phyloP scores from a whole-genome alignment of 2,888 invertebrate genomes.

The Eupithecia insigniata region DNA sequence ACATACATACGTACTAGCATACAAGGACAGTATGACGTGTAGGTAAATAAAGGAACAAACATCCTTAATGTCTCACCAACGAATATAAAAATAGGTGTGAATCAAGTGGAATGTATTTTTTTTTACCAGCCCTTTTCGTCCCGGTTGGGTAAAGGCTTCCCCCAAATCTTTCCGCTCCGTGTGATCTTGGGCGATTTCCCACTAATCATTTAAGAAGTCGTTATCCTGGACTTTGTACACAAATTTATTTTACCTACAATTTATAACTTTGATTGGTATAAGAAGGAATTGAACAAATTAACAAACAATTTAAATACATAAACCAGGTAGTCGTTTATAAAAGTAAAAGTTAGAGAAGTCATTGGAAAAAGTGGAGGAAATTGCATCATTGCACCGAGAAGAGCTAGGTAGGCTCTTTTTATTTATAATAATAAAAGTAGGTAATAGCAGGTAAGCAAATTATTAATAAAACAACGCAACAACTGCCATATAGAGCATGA shows the following conservation, averaged over 20 bases:
- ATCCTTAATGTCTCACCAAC: constrained; percentile 63
- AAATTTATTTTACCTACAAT: too few species aligned
- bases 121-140: too few species aligned
- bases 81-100: constrained; percentile 50
- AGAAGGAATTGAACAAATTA: neutral
- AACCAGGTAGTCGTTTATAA: too few species aligned
- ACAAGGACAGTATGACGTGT: constrained; percentile 75
- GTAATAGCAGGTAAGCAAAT: constrained; percentile 6
- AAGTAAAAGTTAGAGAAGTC: too few species aligned
- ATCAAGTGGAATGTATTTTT: constrained; percentile 36
- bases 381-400: too few species aligned
- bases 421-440: neutral
- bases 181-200: too few species aligned
- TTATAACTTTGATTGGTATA: neutral
- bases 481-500: constrained; percentile 56
- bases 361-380: too few species aligned
- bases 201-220: too few species aligned
- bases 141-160: too few species aligned
- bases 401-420: too few species aligned
- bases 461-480: constrained; percentile 23
- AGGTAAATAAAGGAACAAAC: constrained; percentile 42
- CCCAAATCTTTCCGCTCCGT: too few species aligned
- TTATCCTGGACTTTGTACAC: too few species aligned
- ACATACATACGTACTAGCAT: constrained; percentile 43
- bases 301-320: neutral